Conservation (phyloP, 2,797 vertebrate species). For the Scomberomorus guttatus region DNA sequence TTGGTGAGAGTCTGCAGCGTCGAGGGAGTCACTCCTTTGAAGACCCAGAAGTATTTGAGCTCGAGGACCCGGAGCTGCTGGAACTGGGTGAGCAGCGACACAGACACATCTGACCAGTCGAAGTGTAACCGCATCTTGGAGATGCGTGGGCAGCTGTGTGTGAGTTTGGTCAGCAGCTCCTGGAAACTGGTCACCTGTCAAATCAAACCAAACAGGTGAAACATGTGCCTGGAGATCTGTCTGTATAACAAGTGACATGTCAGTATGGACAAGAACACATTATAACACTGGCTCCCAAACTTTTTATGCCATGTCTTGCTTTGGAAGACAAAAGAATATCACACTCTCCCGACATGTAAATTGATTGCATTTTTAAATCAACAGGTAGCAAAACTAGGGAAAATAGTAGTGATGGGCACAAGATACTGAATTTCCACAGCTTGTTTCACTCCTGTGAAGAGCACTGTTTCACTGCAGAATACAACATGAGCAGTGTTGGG, state of each 20-base stretch:
- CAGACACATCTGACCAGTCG: conserved; percentile 89
- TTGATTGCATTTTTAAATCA: not conserved
- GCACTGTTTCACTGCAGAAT: too few relatives aligned
- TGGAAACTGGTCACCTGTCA: conserved; percentile 86
- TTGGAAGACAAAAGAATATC: too few relatives aligned
- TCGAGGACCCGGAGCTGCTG: conserved; percentile 88
- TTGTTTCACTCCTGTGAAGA: too few relatives aligned
- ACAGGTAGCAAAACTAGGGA: too few relatives aligned
- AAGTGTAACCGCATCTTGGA: conserved; percentile 87
- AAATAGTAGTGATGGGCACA: too few relatives aligned
- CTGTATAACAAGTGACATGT: not conserved
- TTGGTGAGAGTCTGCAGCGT: conserved; percentile 85
- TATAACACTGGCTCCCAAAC: not conserved
- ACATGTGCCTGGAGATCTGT: not conserved
- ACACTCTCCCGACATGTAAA: not conserved
- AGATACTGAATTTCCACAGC: too few relatives aligned
- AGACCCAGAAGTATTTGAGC: conserved; percentile 91
- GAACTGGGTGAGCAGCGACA: conserved; percentile 86
- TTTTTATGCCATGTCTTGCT: not conserved
- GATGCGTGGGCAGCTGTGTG: conserved; percentile 85
- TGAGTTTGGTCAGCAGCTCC: conserved; percentile 84
- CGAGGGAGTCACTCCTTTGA: conserved; percentile 86
- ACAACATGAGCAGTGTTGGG: too few relatives aligned
- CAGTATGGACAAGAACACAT: not conserved
- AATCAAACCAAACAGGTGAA: conserved; percentile 18